Conservation (phyloP, 2,113 vertebrate genomes). For the Bombycilla garrulus region DNA sequence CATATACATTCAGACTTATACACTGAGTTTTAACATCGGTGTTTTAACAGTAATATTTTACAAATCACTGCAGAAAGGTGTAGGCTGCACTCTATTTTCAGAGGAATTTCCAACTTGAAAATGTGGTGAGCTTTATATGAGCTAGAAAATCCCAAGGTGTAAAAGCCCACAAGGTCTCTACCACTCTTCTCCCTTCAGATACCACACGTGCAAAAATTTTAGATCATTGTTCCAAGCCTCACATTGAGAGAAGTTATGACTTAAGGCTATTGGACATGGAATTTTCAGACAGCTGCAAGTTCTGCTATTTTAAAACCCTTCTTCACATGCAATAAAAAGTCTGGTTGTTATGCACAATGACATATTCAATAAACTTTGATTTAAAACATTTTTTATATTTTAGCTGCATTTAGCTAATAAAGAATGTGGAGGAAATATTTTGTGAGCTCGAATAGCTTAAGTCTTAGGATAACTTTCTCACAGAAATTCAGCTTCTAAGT, state of each 20-base stretch:
- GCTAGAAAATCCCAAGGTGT: background rate
- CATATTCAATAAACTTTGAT: background rate
- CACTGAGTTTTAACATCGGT: background rate
- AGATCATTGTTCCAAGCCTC: slow-evolving; percentile 40
- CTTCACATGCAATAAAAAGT: background rate
- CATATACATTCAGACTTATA: background rate
- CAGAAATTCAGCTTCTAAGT: background rate
- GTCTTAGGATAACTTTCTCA: background rate
- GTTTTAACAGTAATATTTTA: background rate
- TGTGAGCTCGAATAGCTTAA: background rate
- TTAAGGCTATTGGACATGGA: slow-evolving; percentile 42
- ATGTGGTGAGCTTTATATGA: accelerated
- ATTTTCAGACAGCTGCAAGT: slow-evolving; percentile 49
- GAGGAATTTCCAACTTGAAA: background rate
- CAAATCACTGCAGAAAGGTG: background rate
- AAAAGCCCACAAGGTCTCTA: background rate
- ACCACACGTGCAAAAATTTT: slow-evolving; percentile 15
- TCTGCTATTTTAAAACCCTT: slow-evolving; percentile 41
- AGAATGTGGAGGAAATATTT: background rate
- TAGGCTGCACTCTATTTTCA: background rate
- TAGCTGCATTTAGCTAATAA: background rate
- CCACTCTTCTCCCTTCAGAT: background rate
- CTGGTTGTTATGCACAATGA: background rate
- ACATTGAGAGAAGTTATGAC: slow-evolving; percentile 38
- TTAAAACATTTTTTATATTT: background rate